phyloP scores from a whole-genome alignment of 2,113 vertebrate genomes.

The Tupaia chinensis region DNA sequence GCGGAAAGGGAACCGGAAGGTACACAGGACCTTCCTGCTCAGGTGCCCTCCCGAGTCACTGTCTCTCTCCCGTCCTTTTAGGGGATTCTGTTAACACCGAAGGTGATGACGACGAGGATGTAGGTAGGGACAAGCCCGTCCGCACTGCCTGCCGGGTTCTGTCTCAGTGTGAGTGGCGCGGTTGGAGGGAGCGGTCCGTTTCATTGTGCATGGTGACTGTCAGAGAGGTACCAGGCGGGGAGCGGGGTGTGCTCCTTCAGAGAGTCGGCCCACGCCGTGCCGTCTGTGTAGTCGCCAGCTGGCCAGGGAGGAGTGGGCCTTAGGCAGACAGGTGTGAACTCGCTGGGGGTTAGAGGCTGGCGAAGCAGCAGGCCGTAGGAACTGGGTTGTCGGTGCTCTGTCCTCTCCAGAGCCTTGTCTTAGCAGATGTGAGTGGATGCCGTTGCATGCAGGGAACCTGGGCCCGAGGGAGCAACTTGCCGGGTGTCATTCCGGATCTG shows the following conservation, averaged over 20 bases:
- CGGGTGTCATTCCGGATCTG: background rate
- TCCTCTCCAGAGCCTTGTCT: slow-evolving; percentile 43
- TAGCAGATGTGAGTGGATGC: background rate
- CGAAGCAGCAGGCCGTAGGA: background rate
- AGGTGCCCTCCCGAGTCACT: background rate
- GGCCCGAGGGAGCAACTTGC: background rate
- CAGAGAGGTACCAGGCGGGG: background rate
- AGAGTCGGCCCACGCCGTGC: too few species aligned
- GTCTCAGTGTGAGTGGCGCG: background rate
- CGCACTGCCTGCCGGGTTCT: background rate
- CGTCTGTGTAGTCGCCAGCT: background rate
- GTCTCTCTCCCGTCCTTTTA: slow-evolving; percentile 53
- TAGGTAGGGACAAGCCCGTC: slow-evolving; percentile 72
- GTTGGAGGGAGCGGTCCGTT: background rate
- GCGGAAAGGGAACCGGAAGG: background rate
- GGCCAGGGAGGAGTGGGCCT: background rate
- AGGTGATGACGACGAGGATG: slow-evolving; percentile 72
- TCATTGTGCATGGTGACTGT: too few species aligned
- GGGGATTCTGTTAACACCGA: slow-evolving; percentile 57
- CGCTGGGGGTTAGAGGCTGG: background rate
- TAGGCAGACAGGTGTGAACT: background rate
- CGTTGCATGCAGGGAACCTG: background rate
- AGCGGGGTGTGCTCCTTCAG: background rate
- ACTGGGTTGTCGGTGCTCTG: background rate
- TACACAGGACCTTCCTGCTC: background rate